These are phyloP conservation scores for Rhynchopsitta pachyrhyncha DNA, from an alignment of 2,113 vertebrate genomes.

Conservation along the genomic window DNA sequence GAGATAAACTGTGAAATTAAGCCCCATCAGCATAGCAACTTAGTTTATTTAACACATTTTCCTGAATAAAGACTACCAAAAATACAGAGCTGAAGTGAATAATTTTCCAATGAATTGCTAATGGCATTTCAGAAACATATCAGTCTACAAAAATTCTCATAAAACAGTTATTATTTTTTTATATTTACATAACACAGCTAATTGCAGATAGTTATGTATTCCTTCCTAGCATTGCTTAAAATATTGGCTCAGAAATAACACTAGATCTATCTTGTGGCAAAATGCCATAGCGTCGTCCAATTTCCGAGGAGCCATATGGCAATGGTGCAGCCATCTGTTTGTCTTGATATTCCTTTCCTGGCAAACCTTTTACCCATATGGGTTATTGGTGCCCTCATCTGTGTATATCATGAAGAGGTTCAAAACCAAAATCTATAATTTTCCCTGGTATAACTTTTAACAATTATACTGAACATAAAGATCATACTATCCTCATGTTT, in stretches of 20 bases:
- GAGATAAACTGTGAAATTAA: conserved; percentile 52
- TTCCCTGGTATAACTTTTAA: conserved; percentile 52
- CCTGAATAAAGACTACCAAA: background rate
- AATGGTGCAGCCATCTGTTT: conserved; percentile 75
- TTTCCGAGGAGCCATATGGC: conserved; percentile 75
- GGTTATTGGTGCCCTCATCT: conserved; percentile 73
- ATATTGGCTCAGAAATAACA: conserved; percentile 54
- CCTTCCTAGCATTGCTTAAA: conserved; percentile 57
- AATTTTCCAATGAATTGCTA: conserved; percentile 7
- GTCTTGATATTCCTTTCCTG: conserved; percentile 72
- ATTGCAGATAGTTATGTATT: conserved; percentile 47
- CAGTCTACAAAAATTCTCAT: background rate
- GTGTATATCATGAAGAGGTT: conserved; percentile 63
- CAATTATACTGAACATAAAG: conserved; percentile 62
- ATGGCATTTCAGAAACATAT: background rate
- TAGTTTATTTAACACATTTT: conserved; percentile 36
- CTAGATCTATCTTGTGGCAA: conserved; percentile 70
- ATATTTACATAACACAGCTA: conserved; percentile 53
- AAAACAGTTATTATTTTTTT: conserved; percentile 10
- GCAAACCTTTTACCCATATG: conserved; percentile 77
- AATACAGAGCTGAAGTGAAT: background rate
- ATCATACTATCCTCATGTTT: conserved; percentile 52
- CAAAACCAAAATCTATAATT: conserved; percentile 50
- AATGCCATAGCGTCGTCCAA: conserved; percentile 46
- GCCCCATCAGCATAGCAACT: background rate